Evolutionary conservation across 2,888 invertebrate genomes (phyloP).

Genomic region (Drosophila tripunctata): DNA sequence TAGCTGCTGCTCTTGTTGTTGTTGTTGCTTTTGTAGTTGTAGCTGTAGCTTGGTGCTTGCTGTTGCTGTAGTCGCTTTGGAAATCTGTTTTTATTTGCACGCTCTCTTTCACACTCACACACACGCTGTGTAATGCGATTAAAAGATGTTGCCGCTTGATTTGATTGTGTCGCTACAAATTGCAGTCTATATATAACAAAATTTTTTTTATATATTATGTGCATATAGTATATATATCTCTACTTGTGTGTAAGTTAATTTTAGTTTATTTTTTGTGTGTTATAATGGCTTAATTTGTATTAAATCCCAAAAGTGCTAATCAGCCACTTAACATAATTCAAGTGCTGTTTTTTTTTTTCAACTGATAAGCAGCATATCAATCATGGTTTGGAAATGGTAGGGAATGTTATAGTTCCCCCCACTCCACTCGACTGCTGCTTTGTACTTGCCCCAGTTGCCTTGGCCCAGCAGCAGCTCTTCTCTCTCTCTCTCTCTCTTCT

Average conservation of each 20-base stretch:
- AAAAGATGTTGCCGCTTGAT: conserved; percentile 63
- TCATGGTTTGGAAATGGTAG: conserved; percentile 41
- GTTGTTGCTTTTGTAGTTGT: conserved; percentile 15
- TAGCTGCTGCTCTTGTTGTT: conserved; percentile 30
- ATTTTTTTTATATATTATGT: too few species aligned
- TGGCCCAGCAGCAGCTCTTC: conserved; percentile 47
- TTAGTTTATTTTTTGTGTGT: not conserved
- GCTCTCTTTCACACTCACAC: conserved; percentile 64
- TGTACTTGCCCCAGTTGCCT: conserved; percentile 30
- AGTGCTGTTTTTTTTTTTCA: too few species aligned
- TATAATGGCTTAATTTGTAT: conserved; percentile 29
- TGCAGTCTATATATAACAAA: conserved; percentile 19
- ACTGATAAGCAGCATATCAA: conserved; percentile 65
- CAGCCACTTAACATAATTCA: conserved; percentile 47
- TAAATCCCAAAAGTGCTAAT: conserved; percentile 56
- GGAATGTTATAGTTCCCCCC: not conserved
- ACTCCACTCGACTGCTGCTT: not conserved
- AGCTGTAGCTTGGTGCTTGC: too few species aligned
- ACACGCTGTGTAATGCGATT: conserved; percentile 64
- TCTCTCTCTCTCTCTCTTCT: conserved; percentile 30
- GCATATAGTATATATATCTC: too few species aligned
- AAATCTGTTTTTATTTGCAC: conserved; percentile 77
- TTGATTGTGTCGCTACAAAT: conserved; percentile 57
- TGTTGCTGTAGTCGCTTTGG: conserved; percentile 72
- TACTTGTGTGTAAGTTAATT: not conserved